A percentile compares a stretch with the other conserved stretches of the same genome.
phyloP scores from a whole-genome alignment of 2,113 vertebrate species.

The Oplegnathus fasciatus region DNA sequence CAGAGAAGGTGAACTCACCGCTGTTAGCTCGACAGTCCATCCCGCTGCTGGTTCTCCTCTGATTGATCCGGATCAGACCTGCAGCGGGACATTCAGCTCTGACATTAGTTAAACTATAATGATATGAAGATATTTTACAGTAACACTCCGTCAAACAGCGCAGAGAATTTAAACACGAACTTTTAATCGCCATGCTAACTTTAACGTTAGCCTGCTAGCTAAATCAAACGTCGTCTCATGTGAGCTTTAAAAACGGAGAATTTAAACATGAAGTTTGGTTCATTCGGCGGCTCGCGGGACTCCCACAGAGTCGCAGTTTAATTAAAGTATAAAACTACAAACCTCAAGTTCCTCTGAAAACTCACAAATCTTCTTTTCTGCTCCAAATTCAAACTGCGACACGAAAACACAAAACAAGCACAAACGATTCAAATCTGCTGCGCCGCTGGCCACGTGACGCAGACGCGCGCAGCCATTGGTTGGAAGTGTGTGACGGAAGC shows the following conservation, averaged over 20 bases:
- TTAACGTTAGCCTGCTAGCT: constrained; percentile 4
- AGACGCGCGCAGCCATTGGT: constrained; percentile 67
- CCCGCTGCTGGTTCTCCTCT: constrained; percentile 17
- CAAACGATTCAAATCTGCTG: constrained; percentile 83
- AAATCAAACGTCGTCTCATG: not conserved
- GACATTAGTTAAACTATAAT: not conserved
- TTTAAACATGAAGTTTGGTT: not conserved
- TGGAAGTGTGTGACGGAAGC: rapidly evolving
- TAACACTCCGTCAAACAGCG: not conserved
- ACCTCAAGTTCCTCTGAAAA: constrained; percentile 24
- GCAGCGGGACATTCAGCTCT: not conserved
- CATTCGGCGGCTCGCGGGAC: rapidly evolving
- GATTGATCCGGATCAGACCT: constrained; percentile 26
- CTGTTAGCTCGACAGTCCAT: constrained; percentile 64
- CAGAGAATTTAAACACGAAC: not conserved
- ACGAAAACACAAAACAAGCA: constrained; percentile 12
- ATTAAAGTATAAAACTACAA: constrained; percentile 14
- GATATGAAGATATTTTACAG: not conserved
- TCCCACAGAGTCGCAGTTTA: not conserved
- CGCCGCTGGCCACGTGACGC: constrained; percentile 68
- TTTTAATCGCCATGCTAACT: not conserved
- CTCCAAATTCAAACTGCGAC: constrained; percentile 40
- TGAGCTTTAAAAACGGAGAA: not conserved
- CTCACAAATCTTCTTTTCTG: not conserved
- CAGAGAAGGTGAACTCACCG: constrained; percentile 33